Base-by-base conservation (phyloP, 2,797 vertebrate species). In the Galagoides demidoff region DNA sequence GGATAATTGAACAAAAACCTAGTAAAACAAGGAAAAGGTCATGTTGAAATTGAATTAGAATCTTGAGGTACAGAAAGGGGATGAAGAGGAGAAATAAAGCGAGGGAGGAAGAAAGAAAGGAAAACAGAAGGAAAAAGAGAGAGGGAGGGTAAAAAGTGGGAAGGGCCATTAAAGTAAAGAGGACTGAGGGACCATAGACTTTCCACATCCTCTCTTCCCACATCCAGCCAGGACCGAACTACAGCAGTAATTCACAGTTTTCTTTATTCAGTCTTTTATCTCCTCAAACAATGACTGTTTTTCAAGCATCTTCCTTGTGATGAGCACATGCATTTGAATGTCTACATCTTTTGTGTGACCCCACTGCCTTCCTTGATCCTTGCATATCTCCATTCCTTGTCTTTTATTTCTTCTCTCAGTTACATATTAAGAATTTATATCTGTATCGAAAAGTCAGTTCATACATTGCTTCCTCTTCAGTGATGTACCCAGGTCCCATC, bases 181-280 rank as follows among this genome's bases (percentile, higher is more conserved):
- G 27, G 45, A 55, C 1, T 13, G 27, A 55, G 10, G n/a, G 81
- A 49, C 45, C 11, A 6, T 52, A 83, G 49, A 84, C 43, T 55
- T 74, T 1, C 19, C 8, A 63, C 31, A 23, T 68, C 64, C 19
- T 92, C 31, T 78, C 34, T 77, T 74, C 7, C 27, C 22, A 23
- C 7, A 78, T 29, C 2, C 12, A 77, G 13, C 61, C 34, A 94
- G 3, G 87, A 55, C 73, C 71, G 57, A 96, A 92, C 81, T 37
- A 34, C 34, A 70, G 27, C 5, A 57, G 49, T 77, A 94, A 88
- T 22, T 43, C 14, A 22, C 10, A 13, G 8, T 81, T 96, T 92
- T 92, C 87, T 88, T 93, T 85, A 82, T 57, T 95, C 34, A 89
- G 3, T 31, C 17, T 85, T 82, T 95, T 90, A 59, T 78, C n/a